A percentile compares a stretch with the other conserved stretches of the same genome.
phyloP scores from a whole-genome alignment of 23 tunicate species.

The Phallusia fumigata region DNA sequence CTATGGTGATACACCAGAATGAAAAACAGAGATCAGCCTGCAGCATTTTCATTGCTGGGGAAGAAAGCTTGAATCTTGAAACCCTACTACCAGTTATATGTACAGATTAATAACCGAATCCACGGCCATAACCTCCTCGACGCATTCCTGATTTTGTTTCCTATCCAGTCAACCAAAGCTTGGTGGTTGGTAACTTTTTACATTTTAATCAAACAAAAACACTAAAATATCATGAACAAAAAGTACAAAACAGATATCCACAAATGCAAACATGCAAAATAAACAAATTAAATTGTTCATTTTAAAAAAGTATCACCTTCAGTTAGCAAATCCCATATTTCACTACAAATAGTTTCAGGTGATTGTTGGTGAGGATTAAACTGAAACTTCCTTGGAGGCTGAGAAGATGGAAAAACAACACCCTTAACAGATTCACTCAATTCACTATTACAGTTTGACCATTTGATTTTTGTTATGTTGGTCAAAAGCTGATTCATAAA shows the following conservation, averaged over 20 bases:
- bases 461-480: constrained; percentile 2
- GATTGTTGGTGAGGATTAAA: not conserved
- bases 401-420: not conserved
- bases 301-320: constrained; percentile 5
- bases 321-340: not conserved
- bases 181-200: too few species aligned
- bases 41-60: too few species aligned
- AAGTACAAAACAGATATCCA: not conserved
- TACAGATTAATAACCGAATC: too few species aligned
- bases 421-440: not conserved
- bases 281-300: not conserved
- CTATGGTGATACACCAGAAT: too few species aligned
- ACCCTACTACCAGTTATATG: too few species aligned
- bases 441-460: not conserved
- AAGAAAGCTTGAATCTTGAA: too few species aligned
- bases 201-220: too few species aligned
- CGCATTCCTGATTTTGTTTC: too few species aligned
- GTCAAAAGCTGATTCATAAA: not conserved
- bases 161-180: too few species aligned
- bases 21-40: too few species aligned
- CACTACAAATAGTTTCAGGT: not conserved
- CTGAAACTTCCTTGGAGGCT: not conserved
- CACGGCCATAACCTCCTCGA: too few species aligned
- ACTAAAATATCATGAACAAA: too few species aligned
- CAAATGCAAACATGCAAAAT: not conserved